A percentile compares a stretch with the other conserved stretches of the same genome.
These are phyloP conservation scores for Theristicus caerulescens DNA, from an alignment of 2,113 vertebrate genomes.

Conservation along the genomic window DNA sequence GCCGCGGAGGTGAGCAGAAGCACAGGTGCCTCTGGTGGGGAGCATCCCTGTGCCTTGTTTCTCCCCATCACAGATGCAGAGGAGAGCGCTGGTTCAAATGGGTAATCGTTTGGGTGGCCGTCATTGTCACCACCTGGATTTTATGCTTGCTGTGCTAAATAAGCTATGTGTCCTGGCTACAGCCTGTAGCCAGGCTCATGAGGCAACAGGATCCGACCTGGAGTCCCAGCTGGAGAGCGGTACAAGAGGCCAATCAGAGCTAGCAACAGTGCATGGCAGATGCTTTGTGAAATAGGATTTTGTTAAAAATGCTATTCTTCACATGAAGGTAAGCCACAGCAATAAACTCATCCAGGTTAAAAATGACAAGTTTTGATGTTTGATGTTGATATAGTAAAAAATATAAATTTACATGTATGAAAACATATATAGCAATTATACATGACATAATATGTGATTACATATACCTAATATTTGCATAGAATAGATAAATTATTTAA, in stretches of 20 bases:
- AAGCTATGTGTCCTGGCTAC: not conserved
- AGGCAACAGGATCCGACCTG: not conserved
- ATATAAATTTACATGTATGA: not conserved
- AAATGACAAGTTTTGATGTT: not conserved
- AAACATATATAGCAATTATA: not conserved
- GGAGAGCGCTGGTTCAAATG: not conserved
- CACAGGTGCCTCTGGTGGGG: accelerated
- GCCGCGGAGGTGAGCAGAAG: not conserved
- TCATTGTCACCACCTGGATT: not conserved
- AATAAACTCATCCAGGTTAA: not conserved
- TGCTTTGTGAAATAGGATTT: not conserved
- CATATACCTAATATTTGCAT: not conserved
- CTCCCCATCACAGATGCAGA: not conserved
- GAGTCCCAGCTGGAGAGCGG: not conserved
- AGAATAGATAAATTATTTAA: not conserved
- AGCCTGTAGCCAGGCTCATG: accelerated
- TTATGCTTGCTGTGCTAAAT: not conserved
- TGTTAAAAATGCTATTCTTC: not conserved
- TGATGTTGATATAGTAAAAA: not conserved
- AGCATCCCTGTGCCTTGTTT: not conserved
- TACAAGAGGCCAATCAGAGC: not conserved
- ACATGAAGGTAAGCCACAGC: not conserved
- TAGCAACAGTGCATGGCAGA: not conserved
- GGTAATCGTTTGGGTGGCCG: not conserved
- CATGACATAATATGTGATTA: not conserved